Conservation (phyloP, 2,888 invertebrate genomes). For the Anorthoa munda region DNA sequence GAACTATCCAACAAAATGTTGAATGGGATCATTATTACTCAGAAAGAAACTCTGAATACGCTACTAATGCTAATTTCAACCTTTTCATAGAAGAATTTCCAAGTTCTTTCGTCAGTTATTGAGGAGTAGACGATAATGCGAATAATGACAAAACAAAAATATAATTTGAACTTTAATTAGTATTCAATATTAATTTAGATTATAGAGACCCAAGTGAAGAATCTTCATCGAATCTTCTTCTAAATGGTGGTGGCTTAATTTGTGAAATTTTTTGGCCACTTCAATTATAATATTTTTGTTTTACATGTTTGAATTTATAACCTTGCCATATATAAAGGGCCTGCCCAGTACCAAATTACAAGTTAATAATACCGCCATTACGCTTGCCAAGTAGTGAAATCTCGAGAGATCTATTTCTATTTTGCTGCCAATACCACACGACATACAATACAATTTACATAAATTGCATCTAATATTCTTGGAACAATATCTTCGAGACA, state of each 20-base stretch:
- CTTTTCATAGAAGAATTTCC: constrained; percentile 30
- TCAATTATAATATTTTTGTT: neutral
- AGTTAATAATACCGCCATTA: constrained; percentile 39
- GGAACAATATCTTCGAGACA: constrained; percentile 63
- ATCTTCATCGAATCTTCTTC: neutral
- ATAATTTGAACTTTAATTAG: too few species aligned
- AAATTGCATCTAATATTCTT: constrained; percentile 65
- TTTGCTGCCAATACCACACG: constrained; percentile 43
- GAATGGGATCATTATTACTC: constrained; percentile 40
- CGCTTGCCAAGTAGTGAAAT: constrained; percentile 25
- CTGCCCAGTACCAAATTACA: constrained; percentile 5
- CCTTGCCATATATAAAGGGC: neutral
- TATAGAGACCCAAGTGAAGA: neutral
- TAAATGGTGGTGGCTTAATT: neutral
- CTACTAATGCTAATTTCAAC: constrained; percentile 47
- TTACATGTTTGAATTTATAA: neutral
- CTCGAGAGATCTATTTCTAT: constrained; percentile 39
- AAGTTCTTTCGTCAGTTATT: constrained; percentile 19
- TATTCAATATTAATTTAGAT: neutral
- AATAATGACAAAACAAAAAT: neutral
- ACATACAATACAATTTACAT: constrained; percentile 63
- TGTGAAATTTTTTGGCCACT: neutral
- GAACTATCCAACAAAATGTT: constrained; percentile 28
- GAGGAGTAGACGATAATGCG: neutral
- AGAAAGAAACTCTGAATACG: constrained; percentile 47